These are phyloP conservation scores for Cydia splendana DNA, from an alignment of 1,140 invertebrate species.

Conservation along the genomic window DNA sequence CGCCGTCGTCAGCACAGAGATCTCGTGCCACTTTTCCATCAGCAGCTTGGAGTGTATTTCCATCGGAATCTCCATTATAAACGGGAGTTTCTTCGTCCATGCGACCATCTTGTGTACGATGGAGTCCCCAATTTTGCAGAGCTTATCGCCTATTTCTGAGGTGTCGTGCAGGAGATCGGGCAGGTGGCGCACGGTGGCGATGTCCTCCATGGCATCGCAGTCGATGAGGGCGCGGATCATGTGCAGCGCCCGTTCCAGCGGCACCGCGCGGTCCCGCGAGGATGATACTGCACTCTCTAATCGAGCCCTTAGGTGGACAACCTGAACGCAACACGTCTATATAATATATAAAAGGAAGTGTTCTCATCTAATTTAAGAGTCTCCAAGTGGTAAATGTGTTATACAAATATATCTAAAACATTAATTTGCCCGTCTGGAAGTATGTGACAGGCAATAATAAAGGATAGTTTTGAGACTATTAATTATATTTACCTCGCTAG, in stretches of 20 bases:
- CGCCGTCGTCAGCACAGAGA: slow-evolving; percentile 95
- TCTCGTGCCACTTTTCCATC: slow-evolving; percentile 98
- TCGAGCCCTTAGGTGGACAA: slow-evolving; percentile 92
- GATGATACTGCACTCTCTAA: slow-evolving; percentile 92
- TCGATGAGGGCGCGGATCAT: slow-evolving; percentile 96
- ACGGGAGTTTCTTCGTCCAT: slow-evolving; percentile 98
- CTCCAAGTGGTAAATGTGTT: neutral
- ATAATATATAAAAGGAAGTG: slow-evolving; percentile 32
- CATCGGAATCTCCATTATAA: slow-evolving; percentile 96
- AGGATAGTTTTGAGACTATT: neutral
- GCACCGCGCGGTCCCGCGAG: slow-evolving; percentile 89
- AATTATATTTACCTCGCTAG: slow-evolving; percentile 84
- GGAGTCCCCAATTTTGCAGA: slow-evolving; percentile 97
- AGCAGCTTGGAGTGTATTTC: slow-evolving; percentile 96
- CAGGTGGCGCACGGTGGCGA: slow-evolving; percentile 93
- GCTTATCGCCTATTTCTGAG: slow-evolving; percentile 93
- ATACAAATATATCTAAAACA: neutral
- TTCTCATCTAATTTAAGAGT: slow-evolving; percentile 19
- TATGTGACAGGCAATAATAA: neutral
- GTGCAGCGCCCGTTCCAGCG: slow-evolving; percentile 88
- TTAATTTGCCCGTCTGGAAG: no score
- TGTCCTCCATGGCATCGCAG: slow-evolving; percentile 97
- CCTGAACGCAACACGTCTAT: slow-evolving; percentile 63
- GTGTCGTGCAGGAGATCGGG: slow-evolving; percentile 94
- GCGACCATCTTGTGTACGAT: slow-evolving; percentile 98